These are phyloP conservation scores for Drosophila suboccidentalis DNA, from an alignment of 2,888 invertebrate species.

Conservation along the genomic window DNA sequence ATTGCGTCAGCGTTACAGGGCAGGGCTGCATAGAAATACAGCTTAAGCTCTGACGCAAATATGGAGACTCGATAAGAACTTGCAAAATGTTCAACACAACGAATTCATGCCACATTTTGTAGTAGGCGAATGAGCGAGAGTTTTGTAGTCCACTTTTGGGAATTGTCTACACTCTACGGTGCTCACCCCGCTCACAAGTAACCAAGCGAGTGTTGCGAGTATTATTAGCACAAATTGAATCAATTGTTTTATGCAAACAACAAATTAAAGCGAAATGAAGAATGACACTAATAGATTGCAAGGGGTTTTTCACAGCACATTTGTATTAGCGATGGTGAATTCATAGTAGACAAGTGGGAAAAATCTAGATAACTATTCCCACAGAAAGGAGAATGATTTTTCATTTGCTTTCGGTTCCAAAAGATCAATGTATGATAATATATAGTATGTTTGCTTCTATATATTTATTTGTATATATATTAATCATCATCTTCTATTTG, in stretches of 20 bases:
- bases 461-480: not conserved
- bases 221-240: slow-evolving; percentile 72
- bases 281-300: slow-evolving; percentile 42
- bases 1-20: slow-evolving; percentile 50
- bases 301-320: not conserved
- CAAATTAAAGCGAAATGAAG: slow-evolving; percentile 60
- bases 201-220: slow-evolving; percentile 11
- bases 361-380: not conserved
- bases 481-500: not conserved
- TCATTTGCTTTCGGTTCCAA: too few relatives aligned
- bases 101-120: slow-evolving; percentile 11
- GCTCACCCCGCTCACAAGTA: slow-evolving; percentile 4
- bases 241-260: slow-evolving; percentile 66
- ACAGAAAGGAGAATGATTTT: too few relatives aligned
- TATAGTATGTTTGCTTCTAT: too few relatives aligned
- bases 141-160: not conserved
- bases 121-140: not conserved
- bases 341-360: not conserved
- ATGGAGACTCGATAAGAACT: slow-evolving; percentile 32
- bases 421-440: too few relatives aligned
- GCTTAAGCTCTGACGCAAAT: slow-evolving; percentile 38
- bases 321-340: not conserved
- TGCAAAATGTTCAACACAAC: not conserved
- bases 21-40: not conserved
- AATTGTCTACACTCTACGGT: not conserved